A percentile compares a stretch with the other conserved stretches of the same genome.
Conservation (phyloP, 92 coral and sea anemone genomes). For the Paramuricea clavata region DNA sequence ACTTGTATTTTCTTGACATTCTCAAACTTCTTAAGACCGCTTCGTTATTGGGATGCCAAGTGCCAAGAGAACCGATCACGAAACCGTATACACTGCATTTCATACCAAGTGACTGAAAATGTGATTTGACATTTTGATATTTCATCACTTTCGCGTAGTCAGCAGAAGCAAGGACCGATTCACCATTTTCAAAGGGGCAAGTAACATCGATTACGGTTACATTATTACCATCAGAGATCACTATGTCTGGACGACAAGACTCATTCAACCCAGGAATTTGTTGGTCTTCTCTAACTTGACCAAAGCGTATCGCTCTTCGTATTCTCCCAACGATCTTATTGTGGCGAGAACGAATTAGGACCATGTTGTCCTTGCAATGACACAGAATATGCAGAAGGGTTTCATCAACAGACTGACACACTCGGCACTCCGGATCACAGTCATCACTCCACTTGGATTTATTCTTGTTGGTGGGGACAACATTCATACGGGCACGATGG, state of each 20-base stretch:
- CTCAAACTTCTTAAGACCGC: neutral
- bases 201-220: slow-evolving; percentile 5
- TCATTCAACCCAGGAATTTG: neutral
- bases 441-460: too few relatives aligned
- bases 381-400: slow-evolving; percentile 4
- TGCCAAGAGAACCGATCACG: slow-evolving; percentile 11
- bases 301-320: neutral
- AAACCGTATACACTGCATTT: neutral
- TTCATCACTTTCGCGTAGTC: neutral
- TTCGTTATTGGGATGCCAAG: neutral
- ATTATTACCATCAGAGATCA: neutral
- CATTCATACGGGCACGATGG: too few relatives aligned
- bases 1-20: neutral
- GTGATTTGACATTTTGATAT: neutral
- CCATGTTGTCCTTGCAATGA: slow-evolving; percentile 13
- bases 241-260: neutral
- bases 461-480: too few relatives aligned
- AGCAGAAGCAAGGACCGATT: neutral
- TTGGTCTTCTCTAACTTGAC: too few relatives aligned
- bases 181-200: neutral
- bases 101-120: too few relatives aligned
- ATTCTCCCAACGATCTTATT: neutral
- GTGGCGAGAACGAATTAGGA: neutral
- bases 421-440: too few relatives aligned
- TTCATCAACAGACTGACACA: too few relatives aligned